Base-by-base conservation (phyloP, 2,113 vertebrate species). In the Columba janthina region DNA sequence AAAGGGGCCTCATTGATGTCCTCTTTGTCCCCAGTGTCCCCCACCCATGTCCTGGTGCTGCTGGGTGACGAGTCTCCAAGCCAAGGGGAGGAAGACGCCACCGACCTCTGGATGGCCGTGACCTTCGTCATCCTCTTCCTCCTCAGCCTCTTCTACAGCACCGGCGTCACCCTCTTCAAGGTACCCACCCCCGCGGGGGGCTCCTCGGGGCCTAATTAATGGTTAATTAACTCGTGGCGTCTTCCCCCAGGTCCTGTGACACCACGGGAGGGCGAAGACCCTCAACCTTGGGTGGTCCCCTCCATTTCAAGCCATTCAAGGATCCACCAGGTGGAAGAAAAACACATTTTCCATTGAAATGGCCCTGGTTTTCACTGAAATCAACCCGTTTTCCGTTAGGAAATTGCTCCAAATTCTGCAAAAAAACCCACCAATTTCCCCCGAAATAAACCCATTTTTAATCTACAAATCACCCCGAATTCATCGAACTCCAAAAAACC, bases 141-240 rank as follows among this genome's bases (percentile, higher is more conserved):
- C 26, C 62, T 92, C 48, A 85, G 93, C 75, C 85, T 94, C 28
- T 54, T 66, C 12, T 94, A 94, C 75, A 81, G 89, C 48, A 60
- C 82, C 25, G 77, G 73, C 3, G 89, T 94, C 74, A 92, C 93
- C n/a, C 32, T 94, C 65, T 61, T 81, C 32, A 94, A 94, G 93
- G 89, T 94, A 50, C 70, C 11, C 61, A 29, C 48, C 48, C 44
- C 44, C 44, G 16, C 9, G 13, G 44, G 44, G 18, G 42, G 15
- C 42, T 17, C 44, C 44, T 46, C 7, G 44, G 6, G 8, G 44
- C 4, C 32, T 25, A 57, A 56, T 48, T 57, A 51, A 18, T 0
- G 11, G 16, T 10, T 48, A 60, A 28, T 12, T 14, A 18, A 46
- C 2, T 28, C 5, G 12, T 32, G 17, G 5, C 29, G 9, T 46